Percentiles rank a stretch among this genome's conserved stretches.
Evolutionary conservation across 2,113 vertebrate genomes (phyloP).

Genomic region (Phrynocephalus versicolor): DNA sequence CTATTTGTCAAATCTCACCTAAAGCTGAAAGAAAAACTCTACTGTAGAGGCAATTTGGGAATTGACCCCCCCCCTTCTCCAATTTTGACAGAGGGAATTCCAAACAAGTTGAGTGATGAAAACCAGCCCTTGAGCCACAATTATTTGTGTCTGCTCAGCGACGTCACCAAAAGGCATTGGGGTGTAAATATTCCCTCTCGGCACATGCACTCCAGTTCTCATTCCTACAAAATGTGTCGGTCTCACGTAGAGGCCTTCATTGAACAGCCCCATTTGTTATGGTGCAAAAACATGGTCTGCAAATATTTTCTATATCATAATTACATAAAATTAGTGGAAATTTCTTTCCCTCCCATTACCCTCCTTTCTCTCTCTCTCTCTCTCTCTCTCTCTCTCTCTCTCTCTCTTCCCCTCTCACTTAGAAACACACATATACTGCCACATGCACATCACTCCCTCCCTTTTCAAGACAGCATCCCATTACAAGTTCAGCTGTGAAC

Average conservation of each 20-base stretch:
- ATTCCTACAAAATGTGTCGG: conserved; percentile 25
- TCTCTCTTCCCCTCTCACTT: not conserved
- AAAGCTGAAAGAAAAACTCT: not conserved
- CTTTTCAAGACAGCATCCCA: conserved; percentile 35
- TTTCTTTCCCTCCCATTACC: conserved; percentile 13
- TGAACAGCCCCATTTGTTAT: conserved; percentile 38
- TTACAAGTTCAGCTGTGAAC: conserved; percentile 47
- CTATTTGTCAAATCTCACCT: conserved; percentile 22
- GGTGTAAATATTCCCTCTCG: conserved; percentile 43
- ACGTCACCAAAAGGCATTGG: conserved; percentile 38
- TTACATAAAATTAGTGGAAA: conserved; percentile 66
- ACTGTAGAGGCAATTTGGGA: not conserved
- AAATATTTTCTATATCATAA: conserved; percentile 72
- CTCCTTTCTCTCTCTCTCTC: not conserved
- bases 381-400: not conserved
- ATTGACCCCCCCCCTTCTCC: not conserved
- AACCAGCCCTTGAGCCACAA: conserved; percentile 41
- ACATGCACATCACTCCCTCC: not conserved
- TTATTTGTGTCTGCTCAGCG: not conserved
- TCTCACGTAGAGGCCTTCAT: conserved; percentile 54
- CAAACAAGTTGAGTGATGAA: conserved; percentile 34
- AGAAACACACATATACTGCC: not conserved
- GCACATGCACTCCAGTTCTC: conserved; percentile 9
- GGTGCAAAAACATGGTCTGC: conserved; percentile 54
- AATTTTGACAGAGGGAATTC: conserved; percentile 35